Percentiles rank a stretch among this genome's conserved stretches.
Conservation (phyloP, 1,140 invertebrate species). For the Oscheius sp. region DNA sequence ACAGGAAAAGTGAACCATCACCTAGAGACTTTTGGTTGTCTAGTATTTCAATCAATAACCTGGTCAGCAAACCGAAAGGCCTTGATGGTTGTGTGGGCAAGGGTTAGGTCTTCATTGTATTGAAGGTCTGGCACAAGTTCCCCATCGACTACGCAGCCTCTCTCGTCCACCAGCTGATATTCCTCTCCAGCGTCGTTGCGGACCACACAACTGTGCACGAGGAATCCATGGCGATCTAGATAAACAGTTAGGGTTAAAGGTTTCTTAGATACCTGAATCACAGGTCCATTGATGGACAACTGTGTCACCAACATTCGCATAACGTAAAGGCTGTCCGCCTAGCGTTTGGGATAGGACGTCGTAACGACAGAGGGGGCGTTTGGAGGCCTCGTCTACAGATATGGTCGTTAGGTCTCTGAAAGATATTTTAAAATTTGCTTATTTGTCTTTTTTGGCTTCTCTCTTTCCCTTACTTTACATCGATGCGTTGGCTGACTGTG, state of each 20-base stretch:
- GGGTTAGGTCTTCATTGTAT: slow-evolving; percentile 1
- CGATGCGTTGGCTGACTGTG: slow-evolving; percentile 26
- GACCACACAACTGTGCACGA: slow-evolving; percentile 40
- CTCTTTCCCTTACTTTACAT: slow-evolving; percentile 19
- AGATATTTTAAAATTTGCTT: neutral
- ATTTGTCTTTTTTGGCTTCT: slow-evolving; percentile 13
- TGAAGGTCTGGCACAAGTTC: slow-evolving; percentile 7
- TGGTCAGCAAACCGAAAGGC: slow-evolving; percentile 41
- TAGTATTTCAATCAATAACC: neutral
- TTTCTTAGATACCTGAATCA: slow-evolving; percentile 19
- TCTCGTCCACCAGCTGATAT: slow-evolving; percentile 38
- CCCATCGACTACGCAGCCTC: slow-evolving; percentile 35
- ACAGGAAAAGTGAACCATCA: slow-evolving; percentile 42
- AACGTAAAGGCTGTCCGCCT: slow-evolving; percentile 28
- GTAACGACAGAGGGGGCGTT: slow-evolving; percentile 34
- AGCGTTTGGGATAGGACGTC: slow-evolving; percentile 32
- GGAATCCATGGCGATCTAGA: slow-evolving; percentile 35
- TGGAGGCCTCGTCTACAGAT: slow-evolving; percentile 16
- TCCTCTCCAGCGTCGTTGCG: slow-evolving; percentile 32
- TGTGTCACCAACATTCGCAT: slow-evolving; percentile 40
- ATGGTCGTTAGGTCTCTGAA: slow-evolving; percentile 19
- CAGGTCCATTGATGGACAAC: slow-evolving; percentile 42
- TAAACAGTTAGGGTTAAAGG: neutral
- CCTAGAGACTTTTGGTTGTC: neutral
- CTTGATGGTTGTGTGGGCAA: slow-evolving; percentile 30